Base-by-base conservation (phyloP, 1,140 invertebrate species). In the Phymorhynchus buccinoides region DNA sequence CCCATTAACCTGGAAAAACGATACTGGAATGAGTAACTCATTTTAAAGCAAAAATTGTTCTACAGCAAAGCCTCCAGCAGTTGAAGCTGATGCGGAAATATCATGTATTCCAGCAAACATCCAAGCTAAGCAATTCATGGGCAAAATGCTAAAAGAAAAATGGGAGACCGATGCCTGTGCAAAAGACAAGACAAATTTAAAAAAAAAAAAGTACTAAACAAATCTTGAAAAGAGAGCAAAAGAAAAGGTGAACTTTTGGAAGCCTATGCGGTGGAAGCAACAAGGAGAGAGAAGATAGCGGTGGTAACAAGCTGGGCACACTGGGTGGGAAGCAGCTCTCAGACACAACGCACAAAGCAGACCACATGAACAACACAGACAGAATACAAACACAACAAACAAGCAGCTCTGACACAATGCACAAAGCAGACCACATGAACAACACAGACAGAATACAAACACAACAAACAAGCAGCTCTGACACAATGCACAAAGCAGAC, bases 291-390 rank as follows among this genome's bases (percentile, higher is more conserved):
- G 12, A 52, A 39, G 77, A 32, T n/a, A 79, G 77, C 27, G 44
- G 27, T 16, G 56, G 48, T 37, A 16, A 16, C 27, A 62, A 66
- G 62, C 80, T 27, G 62, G 81, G 44, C 41, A 66, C 79, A 84
- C 85, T 52, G 56, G 77, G 48, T 41, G 80, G 56, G 42, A 48
- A 84, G 80, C 85, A 88, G 83, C 62, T 83, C 75, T 82, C 84
- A 80, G 66, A 73, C 35, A 68, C 32, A 66, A 81, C 62, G 44
- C 56, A 62, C 56, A 22, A 0, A n/a, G 12, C 56, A 22, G 18
- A 27, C 56, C 22, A 16, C n/a, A 6, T 48, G 7, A 9, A 6
- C 18, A 6, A 62, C 56, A 62, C 56, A 62, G 16, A 62, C 56
- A 62, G 16, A 62, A 62, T 27, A 62, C 56, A 62, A 0, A 27